Conservation (phyloP, 2,113 vertebrate species). For the Rattus norvegicus region DNA sequence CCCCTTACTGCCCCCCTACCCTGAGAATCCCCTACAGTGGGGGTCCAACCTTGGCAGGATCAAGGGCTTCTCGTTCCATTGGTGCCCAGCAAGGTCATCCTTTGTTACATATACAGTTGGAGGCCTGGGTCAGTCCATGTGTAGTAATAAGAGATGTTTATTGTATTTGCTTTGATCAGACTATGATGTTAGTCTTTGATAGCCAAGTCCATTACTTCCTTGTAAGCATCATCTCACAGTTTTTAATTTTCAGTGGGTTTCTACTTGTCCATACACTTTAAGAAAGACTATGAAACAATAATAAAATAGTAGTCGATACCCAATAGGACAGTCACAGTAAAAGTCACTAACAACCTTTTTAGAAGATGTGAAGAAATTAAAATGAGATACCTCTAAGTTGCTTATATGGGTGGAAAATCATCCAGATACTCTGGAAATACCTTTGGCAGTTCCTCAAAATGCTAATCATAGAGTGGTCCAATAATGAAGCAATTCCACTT, state of each 20-base stretch:
- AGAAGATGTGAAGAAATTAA: not conserved
- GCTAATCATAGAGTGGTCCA: not conserved
- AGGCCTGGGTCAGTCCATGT: too few species aligned
- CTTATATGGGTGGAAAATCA: not conserved
- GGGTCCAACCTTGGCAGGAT: too few species aligned
- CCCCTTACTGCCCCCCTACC: too few species aligned
- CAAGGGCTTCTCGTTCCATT: too few species aligned
- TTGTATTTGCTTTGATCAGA: not conserved
- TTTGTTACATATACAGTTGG: too few species aligned
- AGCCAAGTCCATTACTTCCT: not conserved
- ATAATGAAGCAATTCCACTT: not conserved
- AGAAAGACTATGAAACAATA: constrained; percentile 1
- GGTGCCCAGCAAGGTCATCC: too few species aligned
- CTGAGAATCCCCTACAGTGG: too few species aligned
- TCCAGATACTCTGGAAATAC: not conserved
- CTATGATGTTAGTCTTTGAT: not conserved
- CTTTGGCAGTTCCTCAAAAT: not conserved
- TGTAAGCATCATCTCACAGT: not conserved
- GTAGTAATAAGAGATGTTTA: too few species aligned
- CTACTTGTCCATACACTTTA: not conserved
- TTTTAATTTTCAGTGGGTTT: not conserved
- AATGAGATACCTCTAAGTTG: not conserved
- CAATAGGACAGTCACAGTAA: not conserved
- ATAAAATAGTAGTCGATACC: not conserved
- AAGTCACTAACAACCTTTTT: not conserved